Percentiles rank a stretch among this genome's conserved stretches.
Evolutionary conservation across 2,797 vertebrate species (phyloP).

Genomic region (Malurus leucopterus): DNA sequence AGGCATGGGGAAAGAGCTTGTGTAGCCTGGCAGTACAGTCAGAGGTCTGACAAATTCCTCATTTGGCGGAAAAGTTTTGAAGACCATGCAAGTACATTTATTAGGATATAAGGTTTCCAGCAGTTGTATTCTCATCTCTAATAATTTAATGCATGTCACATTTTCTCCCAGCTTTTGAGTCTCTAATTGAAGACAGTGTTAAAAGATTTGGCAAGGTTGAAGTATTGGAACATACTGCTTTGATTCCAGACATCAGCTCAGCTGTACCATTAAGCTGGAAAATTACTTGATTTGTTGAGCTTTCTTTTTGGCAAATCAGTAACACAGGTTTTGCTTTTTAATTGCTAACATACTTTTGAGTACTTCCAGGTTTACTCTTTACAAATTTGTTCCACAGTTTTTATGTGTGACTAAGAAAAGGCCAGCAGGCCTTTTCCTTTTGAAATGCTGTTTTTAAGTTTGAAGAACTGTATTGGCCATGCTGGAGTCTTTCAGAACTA

Average conservation of each 20-base stretch:
- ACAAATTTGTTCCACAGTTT: not conserved
- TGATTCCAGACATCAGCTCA: not conserved
- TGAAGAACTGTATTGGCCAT: not conserved
- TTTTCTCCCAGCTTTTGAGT: not conserved
- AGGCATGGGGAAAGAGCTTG: rapidly evolving
- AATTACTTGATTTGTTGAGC: not conserved
- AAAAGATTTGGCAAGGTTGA: not conserved
- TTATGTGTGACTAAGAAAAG: not conserved
- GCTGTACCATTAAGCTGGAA: not conserved
- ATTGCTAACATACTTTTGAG: not conserved
- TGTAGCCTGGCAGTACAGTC: not conserved
- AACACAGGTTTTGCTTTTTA: not conserved
- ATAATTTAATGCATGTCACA: not conserved
- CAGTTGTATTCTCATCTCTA: not conserved
- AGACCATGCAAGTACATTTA: not conserved
- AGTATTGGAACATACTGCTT: not conserved
- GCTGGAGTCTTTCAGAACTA: not conserved
- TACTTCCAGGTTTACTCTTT: conserved; percentile 5
- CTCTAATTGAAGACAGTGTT: not conserved
- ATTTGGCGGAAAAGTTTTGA: not conserved
- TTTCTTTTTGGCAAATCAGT: not conserved
- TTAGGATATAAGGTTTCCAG: not conserved
- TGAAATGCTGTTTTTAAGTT: not conserved
- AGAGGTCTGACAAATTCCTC: rapidly evolving
- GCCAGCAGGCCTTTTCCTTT: not conserved